These are phyloP conservation scores for Plecturocebus donacophilus DNA, from an alignment of 2,113 vertebrate genomes.

Conservation along the genomic window DNA sequence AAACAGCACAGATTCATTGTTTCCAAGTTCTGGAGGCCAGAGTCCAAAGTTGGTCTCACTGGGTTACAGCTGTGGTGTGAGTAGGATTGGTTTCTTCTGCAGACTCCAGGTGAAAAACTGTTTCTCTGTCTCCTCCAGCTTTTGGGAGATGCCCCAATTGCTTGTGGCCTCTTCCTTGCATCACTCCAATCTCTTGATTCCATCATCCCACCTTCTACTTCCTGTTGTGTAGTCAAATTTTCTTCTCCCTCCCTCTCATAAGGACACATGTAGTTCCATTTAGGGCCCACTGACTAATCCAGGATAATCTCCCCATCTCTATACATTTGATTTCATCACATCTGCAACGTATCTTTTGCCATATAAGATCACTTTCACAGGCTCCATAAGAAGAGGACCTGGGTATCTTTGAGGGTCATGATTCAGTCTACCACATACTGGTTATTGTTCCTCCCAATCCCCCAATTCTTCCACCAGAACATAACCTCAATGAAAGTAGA, in stretches of 20 bases:
- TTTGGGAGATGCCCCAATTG: fast-evolving
- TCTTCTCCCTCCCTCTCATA: not conserved
- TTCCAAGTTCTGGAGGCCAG: not conserved
- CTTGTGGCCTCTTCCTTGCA: not conserved
- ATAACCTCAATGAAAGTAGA: not conserved
- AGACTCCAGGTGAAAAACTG: too few relatives aligned
- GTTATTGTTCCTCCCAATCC: not conserved
- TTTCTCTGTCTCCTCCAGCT: too few relatives aligned
- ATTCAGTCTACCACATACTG: not conserved
- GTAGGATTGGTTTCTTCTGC: not conserved
- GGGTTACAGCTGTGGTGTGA: not conserved
- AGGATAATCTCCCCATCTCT: not conserved
- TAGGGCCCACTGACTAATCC: not conserved
- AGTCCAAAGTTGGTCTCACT: not conserved
- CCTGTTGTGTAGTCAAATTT: not conserved
- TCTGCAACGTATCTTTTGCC: not conserved
- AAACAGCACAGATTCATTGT: not conserved
- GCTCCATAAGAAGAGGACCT: not conserved
- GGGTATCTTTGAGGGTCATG: not conserved
- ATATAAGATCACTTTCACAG: not conserved
- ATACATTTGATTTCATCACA: not conserved
- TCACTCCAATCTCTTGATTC: not conserved
- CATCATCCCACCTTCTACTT: not conserved
- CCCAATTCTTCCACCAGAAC: not conserved
- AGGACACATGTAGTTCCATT: not conserved